Conservation (phyloP, 1,140 invertebrate species). For the honey bee (Apis mellifera) region Amel_HAv3.1 CM009939.2:8864501-8865000, state of each 20-base stretch:
- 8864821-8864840: no score
- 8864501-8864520: constrained; percentile 23
- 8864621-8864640: neutral
- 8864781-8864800: neutral
- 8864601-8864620: neutral
- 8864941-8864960: no score
- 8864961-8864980: no score
- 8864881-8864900: no score
- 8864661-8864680: constrained; percentile 24
- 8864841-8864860: no score
- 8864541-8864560: constrained; percentile 17
- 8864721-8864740: neutral
- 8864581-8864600: neutral
- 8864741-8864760: neutral
- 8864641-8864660: constrained; percentile 14
- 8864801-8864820: no score
- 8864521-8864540: neutral
- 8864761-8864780: neutral
- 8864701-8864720: constrained; percentile 14
- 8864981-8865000: no score
- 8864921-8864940: no score
- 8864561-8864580: neutral
- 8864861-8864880: no score
- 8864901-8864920: no score
- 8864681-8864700: constrained; percentile 7